A percentile compares a stretch with the other conserved stretches of the same genome.
Conservation (phyloP, 2,113 vertebrate species). For the Sciurus niger region DNA sequence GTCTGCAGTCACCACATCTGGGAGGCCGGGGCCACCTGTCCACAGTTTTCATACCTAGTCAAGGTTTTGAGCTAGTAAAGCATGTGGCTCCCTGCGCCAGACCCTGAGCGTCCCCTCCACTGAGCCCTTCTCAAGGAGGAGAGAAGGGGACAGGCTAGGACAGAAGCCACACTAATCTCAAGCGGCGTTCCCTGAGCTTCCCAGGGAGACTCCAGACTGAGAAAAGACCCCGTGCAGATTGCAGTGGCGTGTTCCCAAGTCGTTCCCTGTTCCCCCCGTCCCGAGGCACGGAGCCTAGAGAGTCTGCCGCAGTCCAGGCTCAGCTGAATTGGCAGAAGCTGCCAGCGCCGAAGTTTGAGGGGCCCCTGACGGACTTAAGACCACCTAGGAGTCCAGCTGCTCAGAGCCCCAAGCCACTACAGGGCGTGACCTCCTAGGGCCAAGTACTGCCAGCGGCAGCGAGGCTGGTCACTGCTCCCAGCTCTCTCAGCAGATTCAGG, state of each 20-base stretch:
- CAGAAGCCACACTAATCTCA: background rate
- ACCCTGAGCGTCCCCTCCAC: background rate
- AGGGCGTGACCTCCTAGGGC: background rate
- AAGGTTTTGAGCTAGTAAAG: background rate
- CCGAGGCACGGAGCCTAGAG: background rate
- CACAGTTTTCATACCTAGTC: background rate
- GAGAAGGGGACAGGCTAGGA: background rate
- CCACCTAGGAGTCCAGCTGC: background rate
- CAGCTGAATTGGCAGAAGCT: background rate
- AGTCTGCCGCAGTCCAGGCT: background rate
- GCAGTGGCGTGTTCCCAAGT: slow-evolving; percentile 27
- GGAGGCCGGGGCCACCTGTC: background rate
- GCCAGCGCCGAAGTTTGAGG: background rate
- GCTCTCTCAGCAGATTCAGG: background rate
- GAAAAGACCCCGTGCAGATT: background rate
- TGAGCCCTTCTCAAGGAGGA: background rate
- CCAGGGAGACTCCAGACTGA: background rate
- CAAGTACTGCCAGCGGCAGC: rapidly evolving
- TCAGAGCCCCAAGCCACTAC: background rate
- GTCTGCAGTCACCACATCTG: background rate
- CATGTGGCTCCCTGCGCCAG: background rate
- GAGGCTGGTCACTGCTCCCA: background rate
- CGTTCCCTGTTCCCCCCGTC: background rate
- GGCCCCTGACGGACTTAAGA: background rate
- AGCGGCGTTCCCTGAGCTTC: background rate